Conservation (phyloP, 2,888 invertebrate genomes). For the Carcina quercana region DNA sequence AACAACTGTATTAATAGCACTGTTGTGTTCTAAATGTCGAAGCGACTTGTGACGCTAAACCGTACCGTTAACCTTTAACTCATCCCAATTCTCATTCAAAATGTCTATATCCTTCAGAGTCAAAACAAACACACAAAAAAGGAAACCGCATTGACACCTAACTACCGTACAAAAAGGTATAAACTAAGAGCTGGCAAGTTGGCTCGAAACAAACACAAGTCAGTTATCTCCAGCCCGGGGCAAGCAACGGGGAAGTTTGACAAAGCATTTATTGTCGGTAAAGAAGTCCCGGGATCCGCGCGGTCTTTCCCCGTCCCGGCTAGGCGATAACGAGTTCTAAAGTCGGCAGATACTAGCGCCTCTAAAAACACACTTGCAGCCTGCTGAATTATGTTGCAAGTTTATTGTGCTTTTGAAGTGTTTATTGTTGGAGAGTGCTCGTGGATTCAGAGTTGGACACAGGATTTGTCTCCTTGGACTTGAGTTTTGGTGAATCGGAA, state of each 20-base stretch:
- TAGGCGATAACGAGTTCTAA: constrained; percentile 56
- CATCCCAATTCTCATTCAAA: no score
- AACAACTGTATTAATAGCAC: no score
- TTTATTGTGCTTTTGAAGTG: constrained; percentile 1
- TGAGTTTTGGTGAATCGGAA: no score
- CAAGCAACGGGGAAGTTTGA: constrained; percentile 46
- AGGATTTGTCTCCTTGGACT: no score
- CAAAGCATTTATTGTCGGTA: constrained; percentile 62
- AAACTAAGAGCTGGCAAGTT: constrained; percentile 30
- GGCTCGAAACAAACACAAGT: constrained; percentile 46
- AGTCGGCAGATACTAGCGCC: constrained; percentile 27
- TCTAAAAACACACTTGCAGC: constrained; percentile 15
- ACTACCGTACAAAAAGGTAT: constrained; percentile 25
- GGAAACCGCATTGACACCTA: no score
- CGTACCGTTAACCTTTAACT: no score
- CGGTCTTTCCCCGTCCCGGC: constrained; percentile 8
- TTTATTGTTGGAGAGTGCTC: constrained; percentile 4
- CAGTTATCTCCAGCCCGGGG: constrained; percentile 44
- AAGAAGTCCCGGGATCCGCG: constrained; percentile 33
- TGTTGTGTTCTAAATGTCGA: no score
- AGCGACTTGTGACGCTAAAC: no score
- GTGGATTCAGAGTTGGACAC: no score
- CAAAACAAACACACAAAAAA: constrained; percentile 9
- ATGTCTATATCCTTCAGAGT: not conserved
- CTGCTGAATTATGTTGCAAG: constrained; percentile 4